Evolutionary conservation across 2,113 vertebrate species (phyloP).

Genomic region (Ameiurus melas): DNA sequence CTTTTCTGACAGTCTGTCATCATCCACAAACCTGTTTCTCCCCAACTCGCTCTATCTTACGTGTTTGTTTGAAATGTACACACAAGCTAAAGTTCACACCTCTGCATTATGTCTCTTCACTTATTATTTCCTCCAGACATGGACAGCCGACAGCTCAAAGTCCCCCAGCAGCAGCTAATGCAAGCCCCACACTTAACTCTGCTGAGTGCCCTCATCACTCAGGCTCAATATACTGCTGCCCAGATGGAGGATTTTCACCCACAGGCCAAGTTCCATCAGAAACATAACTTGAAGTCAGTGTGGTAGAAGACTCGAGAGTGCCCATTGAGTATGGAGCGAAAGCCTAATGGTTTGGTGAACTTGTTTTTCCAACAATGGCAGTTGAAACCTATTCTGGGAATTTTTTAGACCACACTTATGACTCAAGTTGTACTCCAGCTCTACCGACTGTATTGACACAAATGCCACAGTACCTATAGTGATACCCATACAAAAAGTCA

Average conservation of each 20-base stretch:
- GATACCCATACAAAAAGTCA: conserved; percentile 11
- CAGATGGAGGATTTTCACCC: conserved; percentile 10
- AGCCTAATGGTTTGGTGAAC: neutral
- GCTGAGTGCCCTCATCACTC: conserved; percentile 31
- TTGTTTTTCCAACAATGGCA: neutral
- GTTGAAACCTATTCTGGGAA: conserved; percentile 10
- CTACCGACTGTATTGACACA: neutral
- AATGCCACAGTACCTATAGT: conserved; percentile 1
- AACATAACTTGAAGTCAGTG: neutral
- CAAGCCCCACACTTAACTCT: conserved; percentile 24
- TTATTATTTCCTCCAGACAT: neutral
- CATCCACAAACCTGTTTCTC: conserved; percentile 4
- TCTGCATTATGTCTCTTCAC: conserved; percentile 3
- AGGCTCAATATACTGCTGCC: conserved; percentile 7
- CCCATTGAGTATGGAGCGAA: neutral
- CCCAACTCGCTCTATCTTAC: neutral
- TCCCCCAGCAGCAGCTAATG: neutral
- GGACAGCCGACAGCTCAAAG: neutral
- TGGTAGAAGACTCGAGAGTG: neutral
- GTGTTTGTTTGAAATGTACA: neutral
- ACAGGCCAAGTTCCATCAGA: neutral
- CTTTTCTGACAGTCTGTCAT: neutral
- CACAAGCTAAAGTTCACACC: conserved; percentile 13
- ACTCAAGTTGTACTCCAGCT: neutral
- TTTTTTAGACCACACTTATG: neutral